A percentile compares a stretch with the other conserved stretches of the same genome.
These are phyloP conservation scores for Hyla sarda DNA, from an alignment of 2,113 vertebrate species.

Conservation along the genomic window DNA sequence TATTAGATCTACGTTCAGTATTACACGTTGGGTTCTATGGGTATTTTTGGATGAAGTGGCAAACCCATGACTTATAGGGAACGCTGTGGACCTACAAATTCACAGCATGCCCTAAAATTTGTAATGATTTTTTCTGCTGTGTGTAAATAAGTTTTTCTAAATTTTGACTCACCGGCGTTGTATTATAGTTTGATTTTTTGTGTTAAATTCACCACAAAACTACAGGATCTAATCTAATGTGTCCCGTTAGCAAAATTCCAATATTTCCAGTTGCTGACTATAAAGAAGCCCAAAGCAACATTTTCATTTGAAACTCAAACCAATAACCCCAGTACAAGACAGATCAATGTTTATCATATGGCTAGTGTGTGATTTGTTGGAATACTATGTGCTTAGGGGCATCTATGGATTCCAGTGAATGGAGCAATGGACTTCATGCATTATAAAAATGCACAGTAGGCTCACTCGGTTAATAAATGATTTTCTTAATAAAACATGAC, in stretches of 20 bases:
- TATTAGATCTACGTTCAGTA: no score
- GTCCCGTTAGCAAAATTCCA: background rate
- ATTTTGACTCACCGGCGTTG: background rate
- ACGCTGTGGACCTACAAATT: background rate
- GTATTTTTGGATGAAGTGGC: background rate
- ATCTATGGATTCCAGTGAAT: background rate
- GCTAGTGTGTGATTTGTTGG: background rate
- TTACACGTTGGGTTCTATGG: background rate
- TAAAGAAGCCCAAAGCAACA: background rate
- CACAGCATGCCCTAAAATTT: background rate
- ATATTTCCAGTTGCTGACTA: background rate
- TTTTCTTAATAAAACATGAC: background rate
- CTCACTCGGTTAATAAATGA: background rate
- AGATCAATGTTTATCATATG: background rate
- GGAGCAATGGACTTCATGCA: background rate
- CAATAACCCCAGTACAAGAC: background rate
- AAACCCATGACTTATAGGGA: background rate
- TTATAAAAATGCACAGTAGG: conserved; percentile 9
- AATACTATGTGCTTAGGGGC: background rate
- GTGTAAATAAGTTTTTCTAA: background rate
- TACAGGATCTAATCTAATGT: background rate
- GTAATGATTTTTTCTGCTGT: background rate
- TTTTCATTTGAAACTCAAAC: background rate
- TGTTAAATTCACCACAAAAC: background rate
- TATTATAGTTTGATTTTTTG: background rate